Conservation (phyloP, 2,888 invertebrate species). For the Xestoiulus laeticollis region DNA sequence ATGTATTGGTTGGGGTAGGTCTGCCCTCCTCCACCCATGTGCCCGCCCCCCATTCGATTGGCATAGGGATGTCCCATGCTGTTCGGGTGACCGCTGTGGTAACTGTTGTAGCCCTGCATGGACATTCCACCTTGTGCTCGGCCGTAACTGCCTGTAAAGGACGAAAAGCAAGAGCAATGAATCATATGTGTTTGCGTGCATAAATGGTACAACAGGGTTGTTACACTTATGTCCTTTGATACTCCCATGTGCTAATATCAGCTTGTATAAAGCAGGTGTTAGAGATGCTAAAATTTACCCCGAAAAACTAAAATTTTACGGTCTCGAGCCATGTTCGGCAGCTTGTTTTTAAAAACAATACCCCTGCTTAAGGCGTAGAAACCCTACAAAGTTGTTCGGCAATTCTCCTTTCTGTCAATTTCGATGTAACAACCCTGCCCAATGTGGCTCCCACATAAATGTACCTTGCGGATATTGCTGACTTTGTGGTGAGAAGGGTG, state of each 20-base stretch:
- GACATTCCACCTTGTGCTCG: slow-evolving; percentile 55
- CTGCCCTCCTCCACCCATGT: slow-evolving; percentile 52
- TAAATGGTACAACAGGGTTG: slow-evolving; percentile 36
- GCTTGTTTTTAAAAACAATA: background rate
- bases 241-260: background rate
- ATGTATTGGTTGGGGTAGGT: slow-evolving; percentile 55
- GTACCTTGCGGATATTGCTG: slow-evolving; percentile 60
- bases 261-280: background rate
- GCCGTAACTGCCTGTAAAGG: slow-evolving; percentile 53
- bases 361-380: background rate
- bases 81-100: slow-evolving; percentile 55
- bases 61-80: slow-evolving; percentile 55
- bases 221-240: slow-evolving; percentile 15
- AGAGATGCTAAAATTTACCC: background rate
- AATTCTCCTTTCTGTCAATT: no score
- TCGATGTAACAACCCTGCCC: slow-evolving; percentile 20
- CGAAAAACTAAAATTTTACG: background rate
- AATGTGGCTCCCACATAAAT: slow-evolving; percentile 12
- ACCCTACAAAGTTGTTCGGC: background rate
- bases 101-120: slow-evolving; percentile 57
- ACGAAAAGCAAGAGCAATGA: background rate
- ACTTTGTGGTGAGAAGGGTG: slow-evolving; percentile 61
- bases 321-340: background rate
- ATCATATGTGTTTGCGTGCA: background rate
- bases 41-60: slow-evolving; percentile 51